Percentiles rank a stretch among this genome's conserved stretches.
These are phyloP conservation scores for Neopelma chrysocephalum DNA, from an alignment of 2,797 vertebrate genomes.

Conservation along the genomic window DNA sequence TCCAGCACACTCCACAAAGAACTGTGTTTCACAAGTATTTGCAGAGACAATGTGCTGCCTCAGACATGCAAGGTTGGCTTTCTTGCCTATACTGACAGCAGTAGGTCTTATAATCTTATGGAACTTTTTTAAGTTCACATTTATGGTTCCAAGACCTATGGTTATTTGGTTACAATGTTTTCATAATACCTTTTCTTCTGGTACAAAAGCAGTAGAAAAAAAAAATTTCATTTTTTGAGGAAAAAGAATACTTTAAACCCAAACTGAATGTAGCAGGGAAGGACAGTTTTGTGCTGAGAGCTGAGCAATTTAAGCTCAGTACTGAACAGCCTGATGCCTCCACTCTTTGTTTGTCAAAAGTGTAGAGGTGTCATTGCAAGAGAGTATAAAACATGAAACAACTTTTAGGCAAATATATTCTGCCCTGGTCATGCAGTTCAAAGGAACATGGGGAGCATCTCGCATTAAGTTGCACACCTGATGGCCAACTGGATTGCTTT, in stretches of 20 bases:
- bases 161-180: neutral
- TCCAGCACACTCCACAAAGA: neutral
- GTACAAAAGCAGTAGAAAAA: neutral
- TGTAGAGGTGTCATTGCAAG: neutral
- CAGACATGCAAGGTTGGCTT: neutral
- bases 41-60: neutral
- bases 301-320: neutral
- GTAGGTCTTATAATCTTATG: neutral
- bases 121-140: neutral
- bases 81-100: neutral
- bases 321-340: neutral
- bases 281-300: neutral
- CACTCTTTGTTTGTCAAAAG: neutral
- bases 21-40: neutral
- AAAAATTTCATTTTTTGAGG: neutral
- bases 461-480: neutral
- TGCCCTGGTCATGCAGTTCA: neutral
- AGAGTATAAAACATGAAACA: neutral
- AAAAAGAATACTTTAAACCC: neutral
- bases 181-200: neutral
- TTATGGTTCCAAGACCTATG: neutral
- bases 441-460: neutral
- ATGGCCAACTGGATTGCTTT: neutral
- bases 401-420: neutral
- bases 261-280: neutral